Evolutionary conservation across 2,797 vertebrate genomes (phyloP).

Genomic region (Squalus acanthias): DNA sequence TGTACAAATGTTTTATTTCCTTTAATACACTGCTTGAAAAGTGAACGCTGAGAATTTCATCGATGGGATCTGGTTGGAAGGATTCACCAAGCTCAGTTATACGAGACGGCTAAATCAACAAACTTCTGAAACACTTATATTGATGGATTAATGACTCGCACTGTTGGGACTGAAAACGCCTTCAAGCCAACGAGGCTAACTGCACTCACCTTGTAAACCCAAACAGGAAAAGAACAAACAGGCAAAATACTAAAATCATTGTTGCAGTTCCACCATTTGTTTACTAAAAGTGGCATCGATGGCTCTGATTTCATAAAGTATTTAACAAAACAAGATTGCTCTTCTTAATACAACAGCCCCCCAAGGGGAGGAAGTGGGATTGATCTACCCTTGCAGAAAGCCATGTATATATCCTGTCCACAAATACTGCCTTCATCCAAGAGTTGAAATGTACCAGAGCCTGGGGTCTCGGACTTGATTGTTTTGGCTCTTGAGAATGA

Average conservation of each 20-base stretch:
- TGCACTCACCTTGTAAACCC: not conserved
- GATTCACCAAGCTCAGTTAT: not conserved
- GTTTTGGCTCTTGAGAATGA: not conserved
- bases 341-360: not conserved
- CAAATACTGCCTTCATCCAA: not conserved
- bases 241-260: not conserved
- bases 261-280: not conserved
- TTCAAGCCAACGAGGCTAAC: not conserved
- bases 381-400: not conserved
- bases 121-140: not conserved
- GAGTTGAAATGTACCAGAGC: not conserved
- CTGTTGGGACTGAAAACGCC: not conserved
- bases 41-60: not conserved
- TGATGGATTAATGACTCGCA: not conserved
- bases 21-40: not conserved
- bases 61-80: not conserved
- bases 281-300: not conserved
- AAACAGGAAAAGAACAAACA: not conserved
- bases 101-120: not conserved
- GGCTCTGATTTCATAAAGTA: not conserved
- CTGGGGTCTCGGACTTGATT: too few species aligned
- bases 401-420: not conserved
- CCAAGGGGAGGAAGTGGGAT: not conserved
- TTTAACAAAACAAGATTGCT: not conserved
- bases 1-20: too few species aligned